Conservation (phyloP, 2,888 invertebrate genomes). For the Troides aeacus region DNA sequence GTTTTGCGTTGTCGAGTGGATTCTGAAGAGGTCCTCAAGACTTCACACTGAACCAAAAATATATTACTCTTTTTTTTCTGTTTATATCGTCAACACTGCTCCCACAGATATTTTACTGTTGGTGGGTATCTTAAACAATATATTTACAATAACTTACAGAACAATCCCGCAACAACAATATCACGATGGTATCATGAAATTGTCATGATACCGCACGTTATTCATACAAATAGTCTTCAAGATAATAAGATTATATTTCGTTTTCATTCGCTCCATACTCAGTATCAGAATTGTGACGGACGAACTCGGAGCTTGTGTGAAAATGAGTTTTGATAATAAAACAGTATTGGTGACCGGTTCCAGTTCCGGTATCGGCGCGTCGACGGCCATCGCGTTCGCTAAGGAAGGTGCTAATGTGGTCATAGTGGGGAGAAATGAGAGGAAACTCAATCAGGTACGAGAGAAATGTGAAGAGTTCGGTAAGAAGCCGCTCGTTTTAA, state of each 20-base stretch:
- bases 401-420: constrained; percentile 51
- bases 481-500: constrained; percentile 38
- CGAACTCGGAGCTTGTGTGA: background rate
- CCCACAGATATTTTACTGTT: no score
- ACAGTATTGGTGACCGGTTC: constrained; percentile 47
- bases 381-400: constrained; percentile 44
- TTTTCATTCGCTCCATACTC: no score
- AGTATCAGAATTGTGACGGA: no score
- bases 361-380: constrained; percentile 46
- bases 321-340: constrained; percentile 45
- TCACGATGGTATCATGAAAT: no score
- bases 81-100: no score
- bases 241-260: no score
- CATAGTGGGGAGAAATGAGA: constrained; percentile 55
- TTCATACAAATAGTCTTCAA: no score
- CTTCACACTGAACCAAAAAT: background rate
- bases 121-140: no score
- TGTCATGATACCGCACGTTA: no score
- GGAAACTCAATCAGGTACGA: constrained; percentile 44
- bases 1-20: constrained; percentile 17
- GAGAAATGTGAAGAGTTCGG: constrained; percentile 43
- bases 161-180: no score
- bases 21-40: constrained; percentile 1
- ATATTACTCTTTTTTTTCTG: no score
- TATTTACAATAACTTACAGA: no score